A percentile compares a stretch with the other conserved stretches of the same genome.
Conservation (phyloP, 2,888 invertebrate species). For the Leucoma salicis region DNA sequence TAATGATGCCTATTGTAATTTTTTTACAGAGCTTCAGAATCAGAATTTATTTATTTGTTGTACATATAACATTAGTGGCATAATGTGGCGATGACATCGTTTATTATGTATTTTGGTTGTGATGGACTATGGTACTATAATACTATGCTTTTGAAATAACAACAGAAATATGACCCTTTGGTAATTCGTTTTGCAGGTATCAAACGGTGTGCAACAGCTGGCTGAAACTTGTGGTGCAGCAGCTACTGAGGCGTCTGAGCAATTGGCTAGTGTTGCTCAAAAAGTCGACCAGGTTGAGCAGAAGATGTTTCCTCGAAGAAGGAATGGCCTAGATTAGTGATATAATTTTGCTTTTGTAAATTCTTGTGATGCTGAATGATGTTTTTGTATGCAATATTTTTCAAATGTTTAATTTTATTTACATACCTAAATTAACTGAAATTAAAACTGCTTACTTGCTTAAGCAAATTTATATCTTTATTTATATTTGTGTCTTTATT, state of each 20-base stretch:
- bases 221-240: conserved; percentile 71
- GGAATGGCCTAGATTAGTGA: conserved; percentile 69
- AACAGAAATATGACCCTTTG: too few relatives aligned
- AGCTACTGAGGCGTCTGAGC: conserved; percentile 63
- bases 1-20: too few relatives aligned
- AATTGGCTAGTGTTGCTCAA: conserved; percentile 61
- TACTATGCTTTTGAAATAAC: too few relatives aligned
- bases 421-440: conserved; percentile 12
- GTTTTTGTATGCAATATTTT: conserved; percentile 10
- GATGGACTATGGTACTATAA: too few relatives aligned
- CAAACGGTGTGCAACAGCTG: conserved; percentile 66
- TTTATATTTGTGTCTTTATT: too few relatives aligned
- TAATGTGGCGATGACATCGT: too few relatives aligned
- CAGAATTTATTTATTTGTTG: too few relatives aligned
- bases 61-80: too few relatives aligned
- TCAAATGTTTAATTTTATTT: conserved; percentile 12
- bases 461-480: too few relatives aligned
- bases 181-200: conserved; percentile 48
- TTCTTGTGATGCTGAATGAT: conserved; percentile 16
- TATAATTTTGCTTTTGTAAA: not conserved
- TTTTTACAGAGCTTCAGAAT: too few relatives aligned
- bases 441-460: conserved; percentile 14
- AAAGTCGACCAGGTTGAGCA: conserved; percentile 67
- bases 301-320: conserved; percentile 61
- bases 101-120: too few relatives aligned